These are phyloP conservation scores for Drosophila melanogaster DNA, from an alignment of 1,140 invertebrate species.

Conservation along the genomic window Release_6_plus_ISO1_MT NT_033777.3:30864001-30864500, in stretches of 20 bases:
- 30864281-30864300: slow-evolving; percentile 75
- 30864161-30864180: slow-evolving; percentile 52
- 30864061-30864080: slow-evolving; percentile 35
- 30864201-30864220: slow-evolving; percentile 31
- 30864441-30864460: slow-evolving; percentile 76
- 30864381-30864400: slow-evolving; percentile 53
- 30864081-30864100: neutral
- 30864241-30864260: slow-evolving; percentile 49
- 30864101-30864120: slow-evolving; percentile 55
- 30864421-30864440: slow-evolving; percentile 53
- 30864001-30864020: slow-evolving; percentile 12
- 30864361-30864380: slow-evolving; percentile 41
- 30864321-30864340: slow-evolving; percentile 57
- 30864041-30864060: slow-evolving; percentile 39
- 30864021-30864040: slow-evolving; percentile 6
- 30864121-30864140: slow-evolving; percentile 57
- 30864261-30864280: slow-evolving; percentile 30
- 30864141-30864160: slow-evolving; percentile 73
- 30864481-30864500: slow-evolving; percentile 49
- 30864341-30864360: slow-evolving; percentile 29
- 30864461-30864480: slow-evolving; percentile 30
- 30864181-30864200: neutral
- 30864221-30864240: slow-evolving; percentile 65
- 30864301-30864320: slow-evolving; percentile 68
- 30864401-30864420: slow-evolving; percentile 24